phyloP scores from a whole-genome alignment of 2,113 vertebrate species.

The Pseudopodoces humilis region DNA sequence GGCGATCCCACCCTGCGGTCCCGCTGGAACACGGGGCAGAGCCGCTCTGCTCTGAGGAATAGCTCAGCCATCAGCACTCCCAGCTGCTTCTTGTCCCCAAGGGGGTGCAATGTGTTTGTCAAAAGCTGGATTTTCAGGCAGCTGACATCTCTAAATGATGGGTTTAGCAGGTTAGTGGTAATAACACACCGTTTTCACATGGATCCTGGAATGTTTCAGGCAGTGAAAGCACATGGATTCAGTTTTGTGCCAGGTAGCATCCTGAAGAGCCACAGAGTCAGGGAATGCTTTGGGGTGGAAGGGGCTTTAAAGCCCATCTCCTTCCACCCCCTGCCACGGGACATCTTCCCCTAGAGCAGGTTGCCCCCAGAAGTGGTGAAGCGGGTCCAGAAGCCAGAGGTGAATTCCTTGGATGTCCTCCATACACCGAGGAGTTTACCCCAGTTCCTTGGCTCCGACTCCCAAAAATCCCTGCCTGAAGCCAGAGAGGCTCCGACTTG shows the following conservation, averaged over 20 bases:
- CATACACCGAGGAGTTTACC: not conserved
- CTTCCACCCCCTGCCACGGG: not conserved
- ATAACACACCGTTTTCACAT: not conserved
- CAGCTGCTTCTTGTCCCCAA: not conserved
- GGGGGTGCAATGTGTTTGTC: not conserved
- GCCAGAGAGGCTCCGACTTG: constrained; percentile 24
- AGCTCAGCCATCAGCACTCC: not conserved
- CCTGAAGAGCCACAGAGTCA: not conserved
- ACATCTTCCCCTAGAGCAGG: not conserved
- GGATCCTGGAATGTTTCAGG: not conserved
- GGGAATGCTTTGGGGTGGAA: not conserved
- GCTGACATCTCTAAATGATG: not conserved
- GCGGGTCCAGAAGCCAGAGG: not conserved
- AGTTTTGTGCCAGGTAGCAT: not conserved
- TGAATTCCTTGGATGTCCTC: not conserved
- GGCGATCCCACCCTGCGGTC: not conserved
- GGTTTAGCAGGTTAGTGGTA: not conserved
- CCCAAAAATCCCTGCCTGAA: not conserved
- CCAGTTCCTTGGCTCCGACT: not conserved
- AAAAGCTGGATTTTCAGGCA: not conserved
- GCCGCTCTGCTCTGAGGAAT: not conserved
- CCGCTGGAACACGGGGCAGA: not conserved
- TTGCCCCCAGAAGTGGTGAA: not conserved
- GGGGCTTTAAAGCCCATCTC: not conserved
- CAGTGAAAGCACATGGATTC: not conserved